Conservation (phyloP, 2,113 vertebrate species). For the Hippocampus zosterae region DNA sequence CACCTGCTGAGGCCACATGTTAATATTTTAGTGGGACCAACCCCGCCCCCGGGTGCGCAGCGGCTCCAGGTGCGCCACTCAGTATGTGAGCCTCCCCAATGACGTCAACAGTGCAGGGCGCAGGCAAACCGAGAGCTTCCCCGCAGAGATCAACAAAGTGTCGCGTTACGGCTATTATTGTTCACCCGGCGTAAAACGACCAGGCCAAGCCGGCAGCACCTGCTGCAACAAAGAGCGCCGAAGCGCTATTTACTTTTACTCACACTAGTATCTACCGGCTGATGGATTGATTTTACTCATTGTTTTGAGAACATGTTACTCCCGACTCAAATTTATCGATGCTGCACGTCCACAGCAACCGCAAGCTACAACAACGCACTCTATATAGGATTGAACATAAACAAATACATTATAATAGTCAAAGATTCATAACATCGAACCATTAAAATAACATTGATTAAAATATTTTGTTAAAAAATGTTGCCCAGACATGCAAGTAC, state of each 20-base stretch:
- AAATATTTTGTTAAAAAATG: too few relatives aligned
- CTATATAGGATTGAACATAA: too few relatives aligned
- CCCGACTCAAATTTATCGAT: neutral
- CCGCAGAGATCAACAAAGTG: slow-evolving; percentile 15
- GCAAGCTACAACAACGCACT: too few relatives aligned
- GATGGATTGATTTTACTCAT: neutral
- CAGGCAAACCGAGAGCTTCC: neutral
- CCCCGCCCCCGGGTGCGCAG: neutral
- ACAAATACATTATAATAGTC: too few relatives aligned
- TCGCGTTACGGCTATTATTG: slow-evolving; percentile 18
- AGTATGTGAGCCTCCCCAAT: slow-evolving; percentile 1
- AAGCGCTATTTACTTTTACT: neutral
- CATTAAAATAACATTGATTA: too few relatives aligned
- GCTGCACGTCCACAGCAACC: neutral
- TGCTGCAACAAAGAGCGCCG: slow-evolving; percentile 12
- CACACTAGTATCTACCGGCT: neutral
- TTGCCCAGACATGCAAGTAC: too few relatives aligned
- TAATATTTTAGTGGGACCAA: neutral
- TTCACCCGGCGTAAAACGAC: slow-evolving; percentile 17
- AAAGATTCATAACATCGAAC: too few relatives aligned
- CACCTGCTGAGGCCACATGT: neutral
- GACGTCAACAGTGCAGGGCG: slow-evolving; percentile 6
- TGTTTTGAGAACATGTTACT: neutral
- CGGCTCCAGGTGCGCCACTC: slow-evolving; percentile 19
- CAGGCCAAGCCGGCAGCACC: slow-evolving; percentile 19